phyloP scores from a whole-genome alignment of 2,797 vertebrate species.

The Siniperca obscura region DNA sequence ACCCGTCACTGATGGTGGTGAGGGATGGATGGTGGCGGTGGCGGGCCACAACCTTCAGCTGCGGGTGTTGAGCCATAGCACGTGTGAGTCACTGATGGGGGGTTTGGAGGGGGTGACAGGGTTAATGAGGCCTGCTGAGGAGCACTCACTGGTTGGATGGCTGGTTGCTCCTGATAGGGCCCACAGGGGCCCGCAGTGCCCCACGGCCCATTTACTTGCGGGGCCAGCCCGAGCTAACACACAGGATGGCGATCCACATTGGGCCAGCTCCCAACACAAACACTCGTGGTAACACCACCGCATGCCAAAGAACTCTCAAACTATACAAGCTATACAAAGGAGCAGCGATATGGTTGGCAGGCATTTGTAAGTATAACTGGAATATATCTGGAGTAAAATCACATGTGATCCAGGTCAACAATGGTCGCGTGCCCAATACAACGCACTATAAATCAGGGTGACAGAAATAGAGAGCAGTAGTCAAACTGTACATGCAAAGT shows the following conservation, averaged over 20 bases:
- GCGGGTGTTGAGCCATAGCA: slow-evolving; percentile 74
- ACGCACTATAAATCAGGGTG: slow-evolving; percentile 42
- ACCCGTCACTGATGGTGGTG: slow-evolving; percentile 37
- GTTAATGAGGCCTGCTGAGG: slow-evolving; percentile 70
- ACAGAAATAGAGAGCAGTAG: slow-evolving; percentile 11
- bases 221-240: slow-evolving; percentile 44
- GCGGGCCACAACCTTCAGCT: slow-evolving; percentile 39
- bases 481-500: neutral
- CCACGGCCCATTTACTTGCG: slow-evolving; percentile 60
- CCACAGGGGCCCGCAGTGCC: slow-evolving; percentile 42
- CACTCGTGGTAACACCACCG: slow-evolving; percentile 39
- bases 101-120: slow-evolving; percentile 43
- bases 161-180: slow-evolving; percentile 66
- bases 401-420: slow-evolving; percentile 49
- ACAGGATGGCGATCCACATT: slow-evolving; percentile 53
- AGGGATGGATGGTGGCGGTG: slow-evolving; percentile 40
- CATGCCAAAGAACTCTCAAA: slow-evolving; percentile 51
- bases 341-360: slow-evolving; percentile 53
- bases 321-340: slow-evolving; percentile 53
- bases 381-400: slow-evolving; percentile 56
- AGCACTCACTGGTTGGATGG: slow-evolving; percentile 66
- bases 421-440: slow-evolving; percentile 22
- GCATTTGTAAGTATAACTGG: slow-evolving; percentile 51
- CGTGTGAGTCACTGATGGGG: slow-evolving; percentile 66
- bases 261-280: slow-evolving; percentile 60